Evolutionary conservation across 1,140 invertebrate species (phyloP), one percentile per base, ranked within the genome.

Genomic region (Ridgeia piscesae): DNA sequence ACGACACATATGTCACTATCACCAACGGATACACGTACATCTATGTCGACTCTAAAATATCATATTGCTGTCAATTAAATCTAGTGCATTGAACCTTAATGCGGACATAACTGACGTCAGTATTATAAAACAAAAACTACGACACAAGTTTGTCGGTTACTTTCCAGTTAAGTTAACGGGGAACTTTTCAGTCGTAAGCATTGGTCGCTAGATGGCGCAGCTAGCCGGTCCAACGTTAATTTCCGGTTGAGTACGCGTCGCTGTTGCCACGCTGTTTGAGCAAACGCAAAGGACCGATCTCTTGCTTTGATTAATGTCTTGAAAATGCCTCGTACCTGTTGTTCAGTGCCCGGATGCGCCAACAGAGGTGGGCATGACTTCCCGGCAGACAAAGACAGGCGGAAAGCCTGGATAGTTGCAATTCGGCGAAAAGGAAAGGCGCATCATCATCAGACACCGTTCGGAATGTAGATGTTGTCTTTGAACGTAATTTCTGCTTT

Each of bases 341-440:
- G 89, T 90, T 90, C 14, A 27, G 89, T 90, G 17, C 35, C 33
- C 1, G 89, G 89, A 17, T 90, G 89, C n/a, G 33, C 33, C n/a
- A 90, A 90, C 89, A 90, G 89, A 90, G 14, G 89, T 6, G 89
- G 89, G 33, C 89, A 90, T 33, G 89, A 90, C 8, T 90, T 90
- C 35, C 89, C 14, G 14, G 1, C n/a, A 90, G 6, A 90, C 35
- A 90, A 21, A 21, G 89, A 34, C 33, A 90, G 89, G 35, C n/a
- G 89, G 33, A 90, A 90, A 35, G 89, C 89, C 14, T 90, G 89
- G 89, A 27, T 35, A 9, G 33, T 90, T 34, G 89, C 89, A 2
- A 90, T 90, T 90, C 89, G 89, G 17, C 89, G 89, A 90, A n/a
- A 2, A 9, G 89, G 33, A 90, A 35, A 90, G 9, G 35, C 33